phyloP scores from a whole-genome alignment of 2,797 vertebrate genomes.

The Huso huso region DNA sequence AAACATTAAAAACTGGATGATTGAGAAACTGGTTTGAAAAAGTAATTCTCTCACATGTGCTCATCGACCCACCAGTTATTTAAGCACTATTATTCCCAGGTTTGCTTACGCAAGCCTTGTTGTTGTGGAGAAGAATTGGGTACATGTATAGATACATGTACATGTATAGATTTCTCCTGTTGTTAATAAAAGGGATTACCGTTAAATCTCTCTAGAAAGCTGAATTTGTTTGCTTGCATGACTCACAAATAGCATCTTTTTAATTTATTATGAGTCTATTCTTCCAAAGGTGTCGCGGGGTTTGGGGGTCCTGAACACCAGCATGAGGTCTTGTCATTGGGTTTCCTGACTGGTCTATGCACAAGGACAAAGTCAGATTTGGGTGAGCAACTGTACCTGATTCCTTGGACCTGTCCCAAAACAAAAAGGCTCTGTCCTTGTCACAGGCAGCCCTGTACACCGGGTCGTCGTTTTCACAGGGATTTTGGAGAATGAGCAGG shows the following conservation, averaged over 20 bases:
- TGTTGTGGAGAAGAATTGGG: too few species aligned
- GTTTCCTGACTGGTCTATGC: conserved; percentile 3
- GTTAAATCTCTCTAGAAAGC: background rate
- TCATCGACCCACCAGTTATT: too few species aligned
- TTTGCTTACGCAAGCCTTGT: too few species aligned
- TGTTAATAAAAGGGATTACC: background rate
- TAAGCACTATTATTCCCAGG: too few species aligned
- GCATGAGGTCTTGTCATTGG: background rate
- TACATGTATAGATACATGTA: too few species aligned
- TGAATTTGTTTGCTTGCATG: background rate
- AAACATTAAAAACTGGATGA: too few species aligned
- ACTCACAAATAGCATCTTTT: background rate
- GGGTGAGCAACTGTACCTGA: background rate
- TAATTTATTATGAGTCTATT: background rate
- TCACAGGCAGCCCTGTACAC: background rate
- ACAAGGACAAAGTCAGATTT: conserved; percentile 14
- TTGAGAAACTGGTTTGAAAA: too few species aligned
- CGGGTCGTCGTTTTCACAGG: background rate
- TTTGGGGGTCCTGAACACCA: conserved; percentile 2
- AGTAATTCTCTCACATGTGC: too few species aligned
- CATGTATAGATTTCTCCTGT: background rate
- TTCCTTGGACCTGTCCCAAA: conserved; percentile 7
- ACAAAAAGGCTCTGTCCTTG: background rate
- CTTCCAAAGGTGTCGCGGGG: background rate
- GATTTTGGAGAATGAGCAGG: too few species aligned